Base-by-base conservation (phyloP, 2,113 vertebrate genomes). In the Paradoxurus hermaphroditus region DNA sequence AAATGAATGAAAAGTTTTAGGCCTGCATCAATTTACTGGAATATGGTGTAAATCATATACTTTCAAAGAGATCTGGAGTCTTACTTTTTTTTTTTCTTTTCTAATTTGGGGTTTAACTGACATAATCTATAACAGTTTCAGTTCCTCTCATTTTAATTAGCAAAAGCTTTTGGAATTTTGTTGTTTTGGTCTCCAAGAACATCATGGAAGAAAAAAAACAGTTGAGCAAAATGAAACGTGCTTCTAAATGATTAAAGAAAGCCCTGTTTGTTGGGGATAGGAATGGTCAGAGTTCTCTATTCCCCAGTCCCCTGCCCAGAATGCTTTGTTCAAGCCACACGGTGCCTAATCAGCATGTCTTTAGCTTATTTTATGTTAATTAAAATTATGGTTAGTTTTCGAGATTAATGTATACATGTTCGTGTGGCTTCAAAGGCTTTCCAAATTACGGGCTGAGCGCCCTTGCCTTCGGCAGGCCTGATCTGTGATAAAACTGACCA, bases 311-410 rank as follows among this genome's bases (percentile, higher is more conserved):
- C 62, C 72, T 79, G 46, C 88, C 77, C 93, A 91, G 79, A 96
- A 83, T 79, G 86, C 90, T 96, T 93, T 95, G 97, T 89, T 96
- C 39, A 92, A 96, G 90, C 84, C 89, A 88, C 92, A 39, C 5
- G 77, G 84, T 83, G 27, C 96, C 94, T 98, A 97, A 98, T 97
- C 95, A 97, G 90, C 87, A 29, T 51, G 97, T 92, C 96, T 97
- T 98, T 90, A 83, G 94, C 97, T 98, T 96, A 95, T 96, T 97
- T 96, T 93, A 97, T 95, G 97, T 95, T 96, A 97, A 97, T 95
- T 97, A 97, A 96, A 96, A 89, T 94, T 96, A 96, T 67, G 90
- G 97, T 96, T 91, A 53, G 87, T 96, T 84, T 77, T 27, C 23
- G 92, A 96, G 96, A 81, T 96, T 96, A 97, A 98, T 95, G 78